Conservation (phyloP, 2,113 vertebrate genomes). For the Bubo bubo region DNA sequence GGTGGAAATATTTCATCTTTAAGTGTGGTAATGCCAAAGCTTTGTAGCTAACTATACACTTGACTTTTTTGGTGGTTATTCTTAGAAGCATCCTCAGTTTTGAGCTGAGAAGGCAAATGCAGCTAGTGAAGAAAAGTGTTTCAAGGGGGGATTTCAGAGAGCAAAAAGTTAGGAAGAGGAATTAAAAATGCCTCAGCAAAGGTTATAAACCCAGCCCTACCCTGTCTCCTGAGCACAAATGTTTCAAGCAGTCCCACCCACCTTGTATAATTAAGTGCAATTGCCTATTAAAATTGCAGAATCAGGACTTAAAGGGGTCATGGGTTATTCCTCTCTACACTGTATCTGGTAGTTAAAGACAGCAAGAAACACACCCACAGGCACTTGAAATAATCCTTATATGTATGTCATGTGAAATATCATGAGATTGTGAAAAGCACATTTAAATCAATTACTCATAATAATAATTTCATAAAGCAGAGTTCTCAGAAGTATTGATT, state of each 20-base stretch:
- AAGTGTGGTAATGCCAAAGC: background rate
- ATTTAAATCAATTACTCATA: constrained; percentile 45
- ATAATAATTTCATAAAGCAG: constrained; percentile 36
- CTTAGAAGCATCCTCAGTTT: background rate
- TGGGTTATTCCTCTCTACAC: background rate
- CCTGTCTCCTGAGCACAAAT: background rate
- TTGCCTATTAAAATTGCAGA: background rate
- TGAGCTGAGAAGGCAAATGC: background rate
- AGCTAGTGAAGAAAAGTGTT: background rate
- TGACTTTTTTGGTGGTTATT: background rate
- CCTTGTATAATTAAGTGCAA: background rate
- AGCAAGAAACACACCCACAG: background rate
- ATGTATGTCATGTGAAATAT: constrained; percentile 4
- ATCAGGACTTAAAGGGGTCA: background rate
- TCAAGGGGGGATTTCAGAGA: background rate
- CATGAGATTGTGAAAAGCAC: background rate
- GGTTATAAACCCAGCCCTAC: background rate
- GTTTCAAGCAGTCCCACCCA: background rate
- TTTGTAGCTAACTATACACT: background rate
- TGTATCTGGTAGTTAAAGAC: background rate
- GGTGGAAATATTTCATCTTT: background rate
- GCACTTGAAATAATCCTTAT: background rate
- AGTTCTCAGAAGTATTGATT: constrained; percentile 28
- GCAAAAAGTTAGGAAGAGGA: background rate
- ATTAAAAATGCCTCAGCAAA: background rate